These are phyloP conservation scores for Pholis gunnellus DNA, from an alignment of 2,113 vertebrate genomes.

Conservation along the genomic window DNA sequence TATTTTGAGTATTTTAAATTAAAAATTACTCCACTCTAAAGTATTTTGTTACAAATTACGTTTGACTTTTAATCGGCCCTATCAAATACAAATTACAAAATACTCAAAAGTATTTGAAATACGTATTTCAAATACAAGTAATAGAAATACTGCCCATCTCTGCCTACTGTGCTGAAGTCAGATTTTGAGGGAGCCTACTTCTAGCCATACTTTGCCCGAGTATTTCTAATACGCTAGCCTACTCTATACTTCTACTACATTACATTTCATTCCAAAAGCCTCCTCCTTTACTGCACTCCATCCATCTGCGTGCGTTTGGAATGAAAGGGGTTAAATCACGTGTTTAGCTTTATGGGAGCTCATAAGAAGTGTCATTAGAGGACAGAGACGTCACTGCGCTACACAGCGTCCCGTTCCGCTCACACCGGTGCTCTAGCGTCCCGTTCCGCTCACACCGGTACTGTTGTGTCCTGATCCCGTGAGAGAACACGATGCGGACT, in stretches of 20 bases:
- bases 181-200: no score
- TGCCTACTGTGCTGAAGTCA: no score
- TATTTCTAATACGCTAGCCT: background rate
- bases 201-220: no score
- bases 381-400: constrained; percentile 28
- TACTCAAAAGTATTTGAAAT: no score
- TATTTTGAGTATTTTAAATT: no score
- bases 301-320: background rate
- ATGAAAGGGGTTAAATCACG: constrained; percentile 57
- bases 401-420: background rate
- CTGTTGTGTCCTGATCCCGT: background rate
- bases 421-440: background rate
- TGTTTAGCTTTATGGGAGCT: constrained; percentile 6
- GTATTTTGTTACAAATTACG: no score
- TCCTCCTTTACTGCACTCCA: background rate
- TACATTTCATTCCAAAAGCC: no score
- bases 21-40: no score
- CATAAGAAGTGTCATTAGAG: constrained; percentile 28
- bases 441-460: background rate
- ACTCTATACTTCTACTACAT: background rate
- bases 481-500: constrained; percentile 28
- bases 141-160: no score
- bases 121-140: no score
- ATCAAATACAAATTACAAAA: no score
- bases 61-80: no score